Evolutionary conservation across 2,888 invertebrate genomes (phyloP), one percentile per base, ranked within the genome.

Genomic region (Pseudococcus longispinus): DNA sequence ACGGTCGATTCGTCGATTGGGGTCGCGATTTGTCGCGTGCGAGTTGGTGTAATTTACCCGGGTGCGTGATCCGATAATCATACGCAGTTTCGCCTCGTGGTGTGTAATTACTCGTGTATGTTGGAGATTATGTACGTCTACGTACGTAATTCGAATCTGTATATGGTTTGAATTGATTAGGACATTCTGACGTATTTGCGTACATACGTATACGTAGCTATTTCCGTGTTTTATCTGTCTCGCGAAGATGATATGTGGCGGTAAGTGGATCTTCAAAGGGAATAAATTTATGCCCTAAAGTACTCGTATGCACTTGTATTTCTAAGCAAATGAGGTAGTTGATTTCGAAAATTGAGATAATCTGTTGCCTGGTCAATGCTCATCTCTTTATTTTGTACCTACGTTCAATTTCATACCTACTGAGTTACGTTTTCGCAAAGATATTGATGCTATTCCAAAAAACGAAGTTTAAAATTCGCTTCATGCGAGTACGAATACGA

Each of bases 41-140:
- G 23, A 23, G 9, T 23, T 23, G 2, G 60, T 9, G 60, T 60
- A 46, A 46, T n/a, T n/a, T 23, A 60, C 23, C 60, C 23, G 60
- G 60, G 60, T 60, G 60, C 55, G 55, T 55, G n/a, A 2, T 55
- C n/a, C n/a, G 23, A 60, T 60, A 11, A 60, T 60, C n/a, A 55
- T 60, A 55, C 55, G 55, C 55, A 55, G 55, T n/a, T n/a, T 60
- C 60, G 55, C 55, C 55, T 60, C 60, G 60, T n/a, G 60, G 23
- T 23, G 60, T n/a, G 55, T n/a, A 55, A 5, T 46, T 46, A 1
- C 13, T 46, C n/a, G 23, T 60, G 23, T 23, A 11, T 20, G 60
- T 60, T 2, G 11, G 3, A 46, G n/a, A n/a, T n/a, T n/a, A n/a
- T n/a, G n/a, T n/a, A n/a, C n/a, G n/a, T n/a, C n/a, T n/a, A n/a